phyloP scores from a whole-genome alignment of 2,113 vertebrate species.

The Miniopterus natalensis region DNA sequence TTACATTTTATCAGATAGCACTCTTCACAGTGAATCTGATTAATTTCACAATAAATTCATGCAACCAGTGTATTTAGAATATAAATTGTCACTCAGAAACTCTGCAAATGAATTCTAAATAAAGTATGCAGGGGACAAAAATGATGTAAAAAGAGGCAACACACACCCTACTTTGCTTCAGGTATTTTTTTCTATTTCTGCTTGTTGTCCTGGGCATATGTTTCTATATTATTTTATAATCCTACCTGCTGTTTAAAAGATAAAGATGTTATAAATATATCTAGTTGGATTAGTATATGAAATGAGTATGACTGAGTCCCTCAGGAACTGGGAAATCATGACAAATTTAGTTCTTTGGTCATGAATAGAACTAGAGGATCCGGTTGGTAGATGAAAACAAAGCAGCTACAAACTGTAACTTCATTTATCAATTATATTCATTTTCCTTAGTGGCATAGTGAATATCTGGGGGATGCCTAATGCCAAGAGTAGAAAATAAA shows the following conservation, averaged over 20 bases:
- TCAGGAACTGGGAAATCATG: slow-evolving; percentile 6
- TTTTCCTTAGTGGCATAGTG: slow-evolving; percentile 66
- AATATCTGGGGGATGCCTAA: slow-evolving; percentile 62
- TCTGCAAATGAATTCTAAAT: neutral
- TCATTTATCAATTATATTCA: slow-evolving; percentile 75
- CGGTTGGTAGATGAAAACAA: slow-evolving; percentile 55
- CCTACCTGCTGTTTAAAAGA: neutral
- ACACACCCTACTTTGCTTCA: neutral
- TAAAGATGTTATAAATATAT: neutral
- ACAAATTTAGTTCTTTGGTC: slow-evolving; percentile 57
- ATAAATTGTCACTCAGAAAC: neutral
- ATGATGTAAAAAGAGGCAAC: neutral
- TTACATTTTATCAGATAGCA: neutral
- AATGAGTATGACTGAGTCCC: neutral
- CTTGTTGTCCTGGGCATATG: neutral
- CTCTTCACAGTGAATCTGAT: neutral
- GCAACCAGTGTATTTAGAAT: neutral
- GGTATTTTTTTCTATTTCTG: neutral
- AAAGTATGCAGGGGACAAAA: neutral
- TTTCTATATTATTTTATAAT: neutral
- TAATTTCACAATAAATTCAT: neutral
- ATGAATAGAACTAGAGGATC: neutral
- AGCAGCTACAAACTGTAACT: slow-evolving; percentile 66
- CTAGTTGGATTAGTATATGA: neutral
- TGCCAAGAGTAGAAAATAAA: slow-evolving; percentile 68